A percentile compares a stretch with the other conserved stretches of the same genome.
These are phyloP conservation scores for Tigriopus japonicus DNA, from an alignment of 1,140 invertebrate genomes.

Conservation along the genomic window DNA sequence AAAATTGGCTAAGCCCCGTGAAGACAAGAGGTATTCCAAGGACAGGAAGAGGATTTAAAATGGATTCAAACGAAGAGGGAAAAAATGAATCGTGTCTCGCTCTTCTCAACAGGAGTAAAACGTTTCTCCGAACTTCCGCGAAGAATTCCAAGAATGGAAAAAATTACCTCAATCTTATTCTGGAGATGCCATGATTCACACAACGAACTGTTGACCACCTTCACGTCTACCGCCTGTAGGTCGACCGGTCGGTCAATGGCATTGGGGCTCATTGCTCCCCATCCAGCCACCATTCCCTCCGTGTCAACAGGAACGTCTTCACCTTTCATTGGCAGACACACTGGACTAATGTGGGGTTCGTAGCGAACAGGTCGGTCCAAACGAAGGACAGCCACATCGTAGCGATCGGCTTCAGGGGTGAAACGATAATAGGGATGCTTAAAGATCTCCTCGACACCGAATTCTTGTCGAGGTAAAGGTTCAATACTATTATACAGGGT, in stretches of 20 bases:
- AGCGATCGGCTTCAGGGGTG: constrained; percentile 54
- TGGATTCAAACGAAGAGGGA: constrained; percentile 19
- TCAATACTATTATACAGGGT: constrained; percentile 79
- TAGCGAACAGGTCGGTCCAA: constrained; percentile 66
- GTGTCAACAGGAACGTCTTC: constrained; percentile 64
- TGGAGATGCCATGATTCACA: constrained; percentile 48
- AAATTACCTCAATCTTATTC: constrained; percentile 58
- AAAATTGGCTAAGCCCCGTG: too few species aligned
- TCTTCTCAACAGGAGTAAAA: too few species aligned
- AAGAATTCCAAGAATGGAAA: constrained; percentile 18
- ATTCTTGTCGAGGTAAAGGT: constrained; percentile 67
- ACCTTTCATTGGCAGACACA: constrained; percentile 73
- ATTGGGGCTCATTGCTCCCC: constrained; percentile 65
- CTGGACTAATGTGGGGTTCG: constrained; percentile 77
- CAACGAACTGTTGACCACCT: constrained; percentile 64
- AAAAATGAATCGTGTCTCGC: too few species aligned
- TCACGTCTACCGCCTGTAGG: constrained; percentile 75
- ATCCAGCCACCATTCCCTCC: constrained; percentile 76
- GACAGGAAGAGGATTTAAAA: neutral
- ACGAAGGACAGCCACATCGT: constrained; percentile 74
- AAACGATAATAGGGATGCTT: constrained; percentile 86
- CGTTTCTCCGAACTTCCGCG: too few species aligned
- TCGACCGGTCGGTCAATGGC: constrained; percentile 70
- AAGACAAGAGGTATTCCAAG: too few species aligned
- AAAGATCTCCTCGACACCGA: constrained; percentile 40